Conservation (phyloP, 2,113 vertebrate species). For the Antennarius striatus region DNA sequence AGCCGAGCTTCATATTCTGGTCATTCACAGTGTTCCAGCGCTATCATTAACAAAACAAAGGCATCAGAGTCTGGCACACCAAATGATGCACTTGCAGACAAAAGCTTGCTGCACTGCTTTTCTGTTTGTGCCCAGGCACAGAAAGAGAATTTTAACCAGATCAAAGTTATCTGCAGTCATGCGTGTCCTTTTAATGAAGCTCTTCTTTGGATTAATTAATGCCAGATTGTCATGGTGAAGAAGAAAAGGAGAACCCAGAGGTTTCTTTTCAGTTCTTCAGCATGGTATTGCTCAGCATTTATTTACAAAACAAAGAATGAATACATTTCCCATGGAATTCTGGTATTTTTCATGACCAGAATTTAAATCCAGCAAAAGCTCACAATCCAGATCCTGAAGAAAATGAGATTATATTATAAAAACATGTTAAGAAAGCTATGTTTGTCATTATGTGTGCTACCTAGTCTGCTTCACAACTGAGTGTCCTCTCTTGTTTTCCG, state of each 20-base stretch:
- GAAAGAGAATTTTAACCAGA: conserved; percentile 62
- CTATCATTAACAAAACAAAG: conserved; percentile 65
- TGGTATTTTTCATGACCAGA: conserved; percentile 1
- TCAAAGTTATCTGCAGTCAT: conserved; percentile 77
- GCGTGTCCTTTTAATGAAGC: conserved; percentile 81
- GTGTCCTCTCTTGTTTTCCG: conserved; percentile 34
- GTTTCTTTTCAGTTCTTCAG: conserved; percentile 13
- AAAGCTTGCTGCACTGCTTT: conserved; percentile 50
- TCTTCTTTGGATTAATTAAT: conserved; percentile 73
- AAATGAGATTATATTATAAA: background rate
- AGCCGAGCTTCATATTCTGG: conserved; percentile 50
- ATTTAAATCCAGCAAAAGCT: background rate
- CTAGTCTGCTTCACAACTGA: background rate
- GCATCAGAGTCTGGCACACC: conserved; percentile 40
- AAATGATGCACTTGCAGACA: conserved; percentile 42
- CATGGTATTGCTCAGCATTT: conserved; percentile 21
- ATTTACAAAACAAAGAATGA: conserved; percentile 20
- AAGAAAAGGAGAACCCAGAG: conserved; percentile 23
- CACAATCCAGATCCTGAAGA: background rate
- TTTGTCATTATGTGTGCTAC: background rate
- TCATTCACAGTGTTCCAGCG: conserved; percentile 59
- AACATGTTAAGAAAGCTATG: background rate
- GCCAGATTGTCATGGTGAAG: conserved; percentile 31
- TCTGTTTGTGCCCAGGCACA: conserved; percentile 36
- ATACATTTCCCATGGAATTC: background rate